A percentile compares a stretch with the other conserved stretches of the same genome.
These are phyloP conservation scores for Tragelaphus scriptus DNA, from an alignment of 2,113 vertebrate genomes.

Conservation along the genomic window DNA sequence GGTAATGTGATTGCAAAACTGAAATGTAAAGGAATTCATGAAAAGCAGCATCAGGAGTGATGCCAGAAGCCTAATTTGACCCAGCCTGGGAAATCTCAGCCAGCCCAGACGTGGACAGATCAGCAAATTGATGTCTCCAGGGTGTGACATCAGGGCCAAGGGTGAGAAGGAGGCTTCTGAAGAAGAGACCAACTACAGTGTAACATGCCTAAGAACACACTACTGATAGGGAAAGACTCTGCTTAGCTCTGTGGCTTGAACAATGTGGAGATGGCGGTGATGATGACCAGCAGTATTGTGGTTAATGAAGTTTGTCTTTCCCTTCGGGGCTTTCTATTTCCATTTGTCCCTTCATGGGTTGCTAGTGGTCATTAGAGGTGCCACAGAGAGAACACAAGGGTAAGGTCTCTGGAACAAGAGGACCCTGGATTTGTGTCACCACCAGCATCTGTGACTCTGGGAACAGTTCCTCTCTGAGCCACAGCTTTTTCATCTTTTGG, in stretches of 20 bases:
- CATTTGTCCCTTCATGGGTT: background rate
- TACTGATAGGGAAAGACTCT: background rate
- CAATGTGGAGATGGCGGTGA: background rate
- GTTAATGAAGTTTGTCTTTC: background rate
- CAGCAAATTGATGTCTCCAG: background rate
- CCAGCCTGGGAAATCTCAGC: background rate
- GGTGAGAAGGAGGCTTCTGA: background rate
- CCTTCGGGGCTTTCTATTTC: background rate
- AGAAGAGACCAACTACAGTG: background rate
- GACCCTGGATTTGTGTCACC: too few species aligned
- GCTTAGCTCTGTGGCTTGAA: background rate
- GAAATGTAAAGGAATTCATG: background rate
- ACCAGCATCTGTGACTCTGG: background rate
- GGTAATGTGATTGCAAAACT: background rate
- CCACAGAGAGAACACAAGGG: background rate
- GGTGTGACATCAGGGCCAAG: background rate
- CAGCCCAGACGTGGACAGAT: accelerated
- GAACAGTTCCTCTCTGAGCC: background rate
- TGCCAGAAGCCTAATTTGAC: background rate
- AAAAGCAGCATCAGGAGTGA: background rate
- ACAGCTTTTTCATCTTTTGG: background rate
- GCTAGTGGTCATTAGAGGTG: background rate
- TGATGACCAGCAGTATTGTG: background rate
- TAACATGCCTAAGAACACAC: background rate
- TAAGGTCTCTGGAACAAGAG: background rate